Conservation (phyloP, 2,797 vertebrate genomes). For the Dicrostonyx torquatus region DNA sequence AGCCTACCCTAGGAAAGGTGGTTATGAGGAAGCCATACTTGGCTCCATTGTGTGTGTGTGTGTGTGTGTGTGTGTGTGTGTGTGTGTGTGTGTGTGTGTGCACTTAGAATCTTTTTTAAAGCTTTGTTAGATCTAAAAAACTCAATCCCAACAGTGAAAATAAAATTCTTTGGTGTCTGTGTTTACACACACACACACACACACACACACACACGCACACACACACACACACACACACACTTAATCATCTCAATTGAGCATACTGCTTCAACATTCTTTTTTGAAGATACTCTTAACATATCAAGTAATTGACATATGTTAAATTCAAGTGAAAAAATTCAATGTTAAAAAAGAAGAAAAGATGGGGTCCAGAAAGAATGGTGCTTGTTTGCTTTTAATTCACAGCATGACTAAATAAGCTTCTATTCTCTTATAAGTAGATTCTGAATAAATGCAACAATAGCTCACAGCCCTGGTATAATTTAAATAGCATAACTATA, state of each 20-base stretch:
- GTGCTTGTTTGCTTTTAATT: neutral
- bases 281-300: neutral
- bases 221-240: neutral
- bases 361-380: neutral
- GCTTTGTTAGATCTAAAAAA: neutral
- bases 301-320: neutral
- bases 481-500: neutral
- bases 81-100: neutral
- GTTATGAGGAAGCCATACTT: neutral
- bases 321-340: neutral
- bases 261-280: neutral
- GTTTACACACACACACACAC: neutral
- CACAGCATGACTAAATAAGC: neutral
- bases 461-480: neutral
- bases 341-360: neutral
- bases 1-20: neutral
- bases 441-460: neutral
- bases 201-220: neutral
- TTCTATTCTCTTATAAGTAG: neutral
- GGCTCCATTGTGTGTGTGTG: neutral
- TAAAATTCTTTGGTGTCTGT: neutral
- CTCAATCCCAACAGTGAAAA: neutral
- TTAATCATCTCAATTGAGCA: neutral
- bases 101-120: neutral
- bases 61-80: too few species aligned